Evolutionary conservation across 2,888 invertebrate genomes (phyloP).

Genomic region (Phrixothrix hirtus): DNA sequence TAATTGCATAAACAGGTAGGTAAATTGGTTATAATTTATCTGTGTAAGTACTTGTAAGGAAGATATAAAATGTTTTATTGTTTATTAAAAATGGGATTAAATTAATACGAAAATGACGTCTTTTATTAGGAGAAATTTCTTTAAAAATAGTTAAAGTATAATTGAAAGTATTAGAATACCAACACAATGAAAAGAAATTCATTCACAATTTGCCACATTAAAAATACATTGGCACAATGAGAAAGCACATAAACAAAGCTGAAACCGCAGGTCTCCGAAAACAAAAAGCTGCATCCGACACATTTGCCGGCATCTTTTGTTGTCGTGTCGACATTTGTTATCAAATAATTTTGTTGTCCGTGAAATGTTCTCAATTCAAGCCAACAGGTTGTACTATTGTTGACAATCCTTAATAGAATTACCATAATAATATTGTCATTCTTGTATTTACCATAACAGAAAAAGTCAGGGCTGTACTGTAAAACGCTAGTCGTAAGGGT

Average conservation of each 20-base stretch:
- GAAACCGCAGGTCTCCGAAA: conserved; percentile 43
- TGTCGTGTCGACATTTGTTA: conserved; percentile 52
- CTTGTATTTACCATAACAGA: conserved; percentile 55
- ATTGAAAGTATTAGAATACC: neutral
- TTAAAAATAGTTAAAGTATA: no score
- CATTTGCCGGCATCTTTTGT: conserved; percentile 49
- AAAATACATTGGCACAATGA: conserved; percentile 45
- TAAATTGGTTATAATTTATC: no score
- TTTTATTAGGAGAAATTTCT: no score
- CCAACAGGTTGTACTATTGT: conserved; percentile 57
- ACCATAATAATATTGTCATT: conserved; percentile 58
- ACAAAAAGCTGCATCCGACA: conserved; percentile 47
- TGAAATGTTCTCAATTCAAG: conserved; percentile 53
- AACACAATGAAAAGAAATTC: conserved; percentile 35
- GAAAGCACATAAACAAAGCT: conserved; percentile 42
- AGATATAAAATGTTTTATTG: no score
- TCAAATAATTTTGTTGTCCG: conserved; percentile 57
- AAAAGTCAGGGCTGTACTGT: conserved; percentile 46
- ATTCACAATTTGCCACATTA: conserved; percentile 46
- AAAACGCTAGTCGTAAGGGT: conserved; percentile 46
- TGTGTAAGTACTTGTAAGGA: no score
- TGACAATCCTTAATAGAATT: conserved; percentile 56
- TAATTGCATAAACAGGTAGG: no score
- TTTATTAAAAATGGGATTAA: no score
- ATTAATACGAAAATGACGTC: no score